These are phyloP conservation scores for Nemotelus nigrinus DNA, from an alignment of 2,888 invertebrate genomes.

Conservation along the genomic window DNA sequence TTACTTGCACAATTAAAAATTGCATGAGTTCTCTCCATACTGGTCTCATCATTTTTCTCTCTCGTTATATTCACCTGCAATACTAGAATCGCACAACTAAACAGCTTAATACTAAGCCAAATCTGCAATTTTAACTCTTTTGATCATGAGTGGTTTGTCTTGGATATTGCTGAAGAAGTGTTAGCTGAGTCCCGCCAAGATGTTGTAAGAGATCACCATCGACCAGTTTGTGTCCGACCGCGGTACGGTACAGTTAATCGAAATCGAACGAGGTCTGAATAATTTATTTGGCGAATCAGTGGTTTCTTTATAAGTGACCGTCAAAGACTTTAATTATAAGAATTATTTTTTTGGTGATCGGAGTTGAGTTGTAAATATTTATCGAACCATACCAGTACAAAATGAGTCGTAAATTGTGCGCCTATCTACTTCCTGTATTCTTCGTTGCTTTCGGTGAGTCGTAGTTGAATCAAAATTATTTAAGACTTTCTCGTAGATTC, in stretches of 20 bases:
- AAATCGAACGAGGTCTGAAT: conserved; percentile 39
- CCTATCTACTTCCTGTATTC: conserved; percentile 34
- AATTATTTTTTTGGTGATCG: conserved; percentile 12
- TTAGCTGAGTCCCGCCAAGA: conserved; percentile 26
- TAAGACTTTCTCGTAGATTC: too few relatives aligned
- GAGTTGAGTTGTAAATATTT: conserved; percentile 19
- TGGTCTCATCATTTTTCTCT: neutral
- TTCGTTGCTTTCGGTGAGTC: conserved; percentile 40
- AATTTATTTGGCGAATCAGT: conserved; percentile 6
- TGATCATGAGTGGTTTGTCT: conserved; percentile 23
- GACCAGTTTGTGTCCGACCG: conserved; percentile 35
- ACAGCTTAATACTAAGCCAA: neutral
- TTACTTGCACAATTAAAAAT: too few relatives aligned
- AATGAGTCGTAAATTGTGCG: conserved; percentile 37
- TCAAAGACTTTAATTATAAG: neutral
- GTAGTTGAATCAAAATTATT: too few relatives aligned
- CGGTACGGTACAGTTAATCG: conserved; percentile 35
- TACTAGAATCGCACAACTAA: conserved; percentile 25
- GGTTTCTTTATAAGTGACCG: conserved; percentile 10
- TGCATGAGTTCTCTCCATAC: neutral
- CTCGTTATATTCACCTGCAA: conserved; percentile 2
- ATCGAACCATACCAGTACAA: neutral
- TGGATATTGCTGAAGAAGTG: conserved; percentile 28
- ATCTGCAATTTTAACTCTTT: conserved; percentile 15
- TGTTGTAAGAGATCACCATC: conserved; percentile 38